Percentiles rank a stretch among this genome's conserved stretches.
Conservation (phyloP, 2,888 invertebrate species). For the Troides aeacus region DNA sequence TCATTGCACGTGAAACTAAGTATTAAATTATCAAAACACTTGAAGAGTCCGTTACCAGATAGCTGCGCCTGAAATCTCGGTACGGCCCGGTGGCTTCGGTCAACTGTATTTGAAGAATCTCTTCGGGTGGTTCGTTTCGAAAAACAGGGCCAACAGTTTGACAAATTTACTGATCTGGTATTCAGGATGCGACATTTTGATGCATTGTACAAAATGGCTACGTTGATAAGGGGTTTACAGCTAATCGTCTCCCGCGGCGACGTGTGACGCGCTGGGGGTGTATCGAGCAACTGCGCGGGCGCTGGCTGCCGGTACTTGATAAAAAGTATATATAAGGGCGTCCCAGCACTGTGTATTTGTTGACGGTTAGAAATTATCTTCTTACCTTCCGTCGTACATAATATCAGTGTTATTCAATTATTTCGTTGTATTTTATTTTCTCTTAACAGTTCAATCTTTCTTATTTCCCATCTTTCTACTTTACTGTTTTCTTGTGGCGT, state of each 20-base stretch:
- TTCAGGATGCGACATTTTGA: conserved; percentile 72
- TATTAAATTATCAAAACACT: conserved; percentile 2
- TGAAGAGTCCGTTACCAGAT: conserved; percentile 44
- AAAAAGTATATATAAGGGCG: conserved; percentile 24
- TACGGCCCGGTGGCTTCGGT: conserved; percentile 45
- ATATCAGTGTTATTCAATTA: background rate
- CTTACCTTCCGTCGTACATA: background rate
- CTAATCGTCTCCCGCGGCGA: conserved; percentile 1
- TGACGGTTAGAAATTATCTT: conserved; percentile 4
- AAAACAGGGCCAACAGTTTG: conserved; percentile 64
- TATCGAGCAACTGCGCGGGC: conserved; percentile 28
- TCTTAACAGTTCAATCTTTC: too few species aligned
- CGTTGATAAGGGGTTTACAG: background rate
- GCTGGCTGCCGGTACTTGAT: conserved; percentile 28
- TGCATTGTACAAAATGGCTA: conserved; percentile 60
- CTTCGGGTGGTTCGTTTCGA: conserved; percentile 72
- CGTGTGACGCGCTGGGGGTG: conserved; percentile 21
- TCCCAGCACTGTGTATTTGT: conserved; percentile 10
- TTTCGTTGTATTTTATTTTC: too few species aligned
- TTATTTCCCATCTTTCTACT: too few species aligned
- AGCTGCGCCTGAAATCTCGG: conserved; percentile 30
- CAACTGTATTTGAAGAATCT: conserved; percentile 78
- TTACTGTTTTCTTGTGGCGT: too few species aligned
- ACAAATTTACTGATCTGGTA: conserved; percentile 62
- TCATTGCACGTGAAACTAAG: conserved; percentile 8